These are phyloP conservation scores for Caenorhabditis sp. DNA, from an alignment of 2,888 invertebrate genomes.

Conservation along the genomic window DNA sequence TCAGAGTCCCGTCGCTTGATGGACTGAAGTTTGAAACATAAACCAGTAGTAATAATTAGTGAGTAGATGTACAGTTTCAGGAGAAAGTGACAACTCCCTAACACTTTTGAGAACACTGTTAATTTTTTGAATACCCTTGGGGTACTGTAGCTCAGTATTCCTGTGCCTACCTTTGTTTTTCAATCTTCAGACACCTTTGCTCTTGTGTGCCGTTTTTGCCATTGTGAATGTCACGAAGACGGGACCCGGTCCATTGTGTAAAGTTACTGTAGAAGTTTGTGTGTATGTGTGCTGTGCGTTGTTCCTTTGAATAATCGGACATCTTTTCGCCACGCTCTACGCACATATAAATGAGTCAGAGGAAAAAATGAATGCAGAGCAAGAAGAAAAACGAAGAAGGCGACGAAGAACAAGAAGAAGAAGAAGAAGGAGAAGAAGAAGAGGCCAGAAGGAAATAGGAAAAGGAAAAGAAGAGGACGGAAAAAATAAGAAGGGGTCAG, in stretches of 20 bases:
- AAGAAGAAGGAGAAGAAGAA: constrained; percentile 1
- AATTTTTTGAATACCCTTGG: no score
- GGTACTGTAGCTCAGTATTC: background rate
- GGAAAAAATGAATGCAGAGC: background rate
- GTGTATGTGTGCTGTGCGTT: no score
- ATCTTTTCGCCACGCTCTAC: constrained; percentile 1
- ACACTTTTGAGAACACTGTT: no score
- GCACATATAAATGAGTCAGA: constrained; percentile 18
- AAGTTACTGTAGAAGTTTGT: constrained; percentile 29
- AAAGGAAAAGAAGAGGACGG: constrained; percentile 5
- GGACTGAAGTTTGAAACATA: background rate
- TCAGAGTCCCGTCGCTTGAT: background rate
- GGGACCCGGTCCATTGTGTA: constrained; percentile 6
- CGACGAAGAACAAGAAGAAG: constrained; percentile 4
- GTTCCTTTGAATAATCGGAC: background rate
- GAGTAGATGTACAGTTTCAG: background rate
- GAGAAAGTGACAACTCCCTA: no score
- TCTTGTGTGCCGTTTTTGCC: constrained; percentile 5
- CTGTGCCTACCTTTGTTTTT: background rate
- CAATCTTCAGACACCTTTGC: background rate
- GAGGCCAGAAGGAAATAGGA: background rate
- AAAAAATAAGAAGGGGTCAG: constrained; percentile 28
- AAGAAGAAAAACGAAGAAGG: background rate
- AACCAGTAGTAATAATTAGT: background rate
- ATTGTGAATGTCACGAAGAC: constrained; percentile 29